Evolutionary conservation across 2,888 invertebrate genomes (phyloP).

Genomic region (Cacoxenus indagator): DNA sequence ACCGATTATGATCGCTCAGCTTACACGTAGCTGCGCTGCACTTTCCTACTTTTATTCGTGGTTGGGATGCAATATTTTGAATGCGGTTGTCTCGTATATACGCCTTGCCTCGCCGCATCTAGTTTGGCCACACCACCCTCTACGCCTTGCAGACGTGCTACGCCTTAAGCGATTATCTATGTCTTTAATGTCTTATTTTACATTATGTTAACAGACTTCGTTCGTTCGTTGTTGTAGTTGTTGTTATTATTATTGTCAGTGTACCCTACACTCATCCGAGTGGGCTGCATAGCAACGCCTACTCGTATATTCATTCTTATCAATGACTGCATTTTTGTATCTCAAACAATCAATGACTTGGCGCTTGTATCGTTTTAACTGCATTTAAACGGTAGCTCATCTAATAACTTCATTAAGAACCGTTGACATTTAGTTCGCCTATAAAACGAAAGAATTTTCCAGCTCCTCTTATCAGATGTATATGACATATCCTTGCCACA

Average conservation of each 20-base stretch:
- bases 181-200: constrained; percentile 23
- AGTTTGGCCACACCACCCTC: constrained; percentile 3
- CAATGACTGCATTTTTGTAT: neutral
- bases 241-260: neutral
- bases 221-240: constrained; percentile 3
- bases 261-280: neutral
- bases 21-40: neutral
- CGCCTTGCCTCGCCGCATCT: constrained; percentile 12
- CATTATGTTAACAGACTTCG: constrained; percentile 19
- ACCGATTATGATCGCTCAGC: constrained; percentile 11
- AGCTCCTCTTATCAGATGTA: neutral
- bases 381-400: constrained; percentile 35
- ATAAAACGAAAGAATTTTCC: constrained; percentile 3
- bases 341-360: neutral
- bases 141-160: constrained; percentile 38
- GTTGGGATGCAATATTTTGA: constrained; percentile 49
- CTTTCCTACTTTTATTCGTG: neutral
- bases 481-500: constrained; percentile 8
- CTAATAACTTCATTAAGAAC: constrained; percentile 62
- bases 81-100: constrained; percentile 31
- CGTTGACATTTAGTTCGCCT: constrained; percentile 51
- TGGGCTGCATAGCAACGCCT: neutral
- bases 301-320: neutral
- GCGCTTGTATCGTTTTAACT: neutral
- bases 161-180: constrained; percentile 26